Evolutionary conservation across 2,113 vertebrate genomes (phyloP).

Genomic region (Pterocles orientalis): DNA sequence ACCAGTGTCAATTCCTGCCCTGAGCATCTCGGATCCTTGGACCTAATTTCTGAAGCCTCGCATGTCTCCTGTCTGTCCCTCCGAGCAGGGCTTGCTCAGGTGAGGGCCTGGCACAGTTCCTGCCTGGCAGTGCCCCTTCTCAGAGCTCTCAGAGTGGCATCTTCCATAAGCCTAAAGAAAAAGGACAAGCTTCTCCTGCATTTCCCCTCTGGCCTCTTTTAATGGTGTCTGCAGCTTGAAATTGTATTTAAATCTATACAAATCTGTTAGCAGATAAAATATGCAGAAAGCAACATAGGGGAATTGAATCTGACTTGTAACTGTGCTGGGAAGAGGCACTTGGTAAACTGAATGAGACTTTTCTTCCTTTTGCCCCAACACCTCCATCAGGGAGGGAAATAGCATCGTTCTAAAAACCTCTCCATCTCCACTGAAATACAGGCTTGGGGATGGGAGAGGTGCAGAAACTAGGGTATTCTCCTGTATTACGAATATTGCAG

Average conservation of each 20-base stretch:
- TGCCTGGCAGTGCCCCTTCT: not conserved
- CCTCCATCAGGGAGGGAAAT: not conserved
- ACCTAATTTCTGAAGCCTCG: not conserved
- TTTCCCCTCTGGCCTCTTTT: not conserved
- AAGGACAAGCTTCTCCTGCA: not conserved
- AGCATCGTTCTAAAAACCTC: not conserved
- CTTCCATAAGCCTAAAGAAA: not conserved
- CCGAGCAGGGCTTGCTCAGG: not conserved
- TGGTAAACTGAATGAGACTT: not conserved
- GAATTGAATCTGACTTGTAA: not conserved
- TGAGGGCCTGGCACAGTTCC: not conserved
- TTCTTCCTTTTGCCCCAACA: not conserved
- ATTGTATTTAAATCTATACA: constrained; percentile 16
- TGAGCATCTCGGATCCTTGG: not conserved
- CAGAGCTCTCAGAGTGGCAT: accelerated
- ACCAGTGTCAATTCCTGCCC: not conserved
- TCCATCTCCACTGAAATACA: not conserved
- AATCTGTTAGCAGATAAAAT: not conserved
- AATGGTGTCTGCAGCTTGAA: not conserved
- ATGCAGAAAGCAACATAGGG: not conserved
- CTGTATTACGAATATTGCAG: not conserved
- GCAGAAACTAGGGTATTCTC: not conserved
- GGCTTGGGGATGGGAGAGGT: not conserved
- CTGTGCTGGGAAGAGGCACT: not conserved
- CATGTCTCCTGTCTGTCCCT: not conserved